phyloP scores from a whole-genome alignment of 2,888 invertebrate species.

The Myopa tessellatipennis region DNA sequence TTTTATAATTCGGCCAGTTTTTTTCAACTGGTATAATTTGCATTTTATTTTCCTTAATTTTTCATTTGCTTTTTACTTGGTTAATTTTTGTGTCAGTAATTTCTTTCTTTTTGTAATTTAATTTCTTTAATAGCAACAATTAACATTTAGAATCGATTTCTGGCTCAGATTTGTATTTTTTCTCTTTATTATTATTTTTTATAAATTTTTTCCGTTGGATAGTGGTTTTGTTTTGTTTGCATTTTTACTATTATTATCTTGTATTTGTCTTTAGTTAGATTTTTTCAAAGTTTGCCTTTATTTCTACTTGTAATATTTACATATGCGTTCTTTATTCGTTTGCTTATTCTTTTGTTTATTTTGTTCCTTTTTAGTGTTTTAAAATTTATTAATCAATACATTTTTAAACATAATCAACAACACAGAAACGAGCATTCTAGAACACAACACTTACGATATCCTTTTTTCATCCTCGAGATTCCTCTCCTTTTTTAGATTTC shows the following conservation, averaged over 20 bases:
- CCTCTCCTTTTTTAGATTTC: conserved; percentile 28
- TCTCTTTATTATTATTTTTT: background rate
- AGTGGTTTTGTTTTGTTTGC: conserved; percentile 7
- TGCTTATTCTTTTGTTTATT: background rate
- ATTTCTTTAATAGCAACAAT: conserved; percentile 39
- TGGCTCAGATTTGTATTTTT: background rate
- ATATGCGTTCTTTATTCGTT: background rate
- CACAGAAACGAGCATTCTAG: background rate
- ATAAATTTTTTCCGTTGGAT: background rate
- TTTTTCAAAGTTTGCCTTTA: no score
- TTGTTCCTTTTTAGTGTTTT: background rate
- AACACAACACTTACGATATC: conserved; percentile 20
- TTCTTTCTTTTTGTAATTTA: conserved; percentile 25
- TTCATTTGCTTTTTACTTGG: conserved; percentile 19
- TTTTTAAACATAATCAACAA: conserved; percentile 11
- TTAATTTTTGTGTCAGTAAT: conserved; percentile 17
- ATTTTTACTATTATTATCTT: conserved; percentile 2
- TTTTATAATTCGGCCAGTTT: background rate
- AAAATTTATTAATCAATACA: background rate
- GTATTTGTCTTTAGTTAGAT: background rate
- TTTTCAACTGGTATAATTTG: background rate
- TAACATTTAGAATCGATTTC: conserved; percentile 41
- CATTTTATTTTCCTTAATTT: background rate
- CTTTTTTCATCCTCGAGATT: conserved; percentile 43
- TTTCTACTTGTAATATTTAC: conserved; percentile 17